Percentiles rank a stretch among this genome's conserved stretches.
Evolutionary conservation across 1,140 invertebrate genomes (phyloP).

Genomic region (Panulirus ornatus): DNA sequence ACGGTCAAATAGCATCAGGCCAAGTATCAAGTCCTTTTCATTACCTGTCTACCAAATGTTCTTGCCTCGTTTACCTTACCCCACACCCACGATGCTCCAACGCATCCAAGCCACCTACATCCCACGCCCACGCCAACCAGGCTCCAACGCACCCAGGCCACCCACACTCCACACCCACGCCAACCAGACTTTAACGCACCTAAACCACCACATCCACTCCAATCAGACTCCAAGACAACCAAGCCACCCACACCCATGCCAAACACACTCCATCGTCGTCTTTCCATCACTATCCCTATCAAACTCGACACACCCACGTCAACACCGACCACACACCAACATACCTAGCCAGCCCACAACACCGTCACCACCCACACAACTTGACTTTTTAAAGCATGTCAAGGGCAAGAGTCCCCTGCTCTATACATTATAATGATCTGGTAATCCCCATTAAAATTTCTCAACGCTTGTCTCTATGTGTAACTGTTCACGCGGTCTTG

Average conservation of each 20-base stretch:
- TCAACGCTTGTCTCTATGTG: constrained; percentile 5
- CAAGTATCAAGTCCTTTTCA: too few species aligned
- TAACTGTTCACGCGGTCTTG: not conserved
- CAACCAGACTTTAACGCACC: not conserved
- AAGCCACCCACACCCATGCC: not conserved
- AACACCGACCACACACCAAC: not conserved
- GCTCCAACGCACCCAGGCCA: not conserved
- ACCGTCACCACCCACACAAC: too few species aligned
- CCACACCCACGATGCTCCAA: too few species aligned
- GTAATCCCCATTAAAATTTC: constrained; percentile 1
- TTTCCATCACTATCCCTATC: too few species aligned
- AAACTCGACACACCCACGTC: not conserved
- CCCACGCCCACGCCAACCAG: not conserved
- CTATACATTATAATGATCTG: not conserved
- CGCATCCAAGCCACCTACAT: not conserved
- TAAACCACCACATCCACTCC: not conserved
- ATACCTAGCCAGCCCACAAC: not conserved
- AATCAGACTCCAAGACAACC: not conserved
- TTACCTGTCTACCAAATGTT: too few species aligned
- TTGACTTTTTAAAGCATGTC: not conserved
- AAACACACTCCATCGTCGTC: not conserved
- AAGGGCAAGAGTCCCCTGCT: not conserved
- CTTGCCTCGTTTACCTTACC: too few species aligned
- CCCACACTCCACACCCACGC: not conserved
- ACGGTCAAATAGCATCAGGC: too few species aligned